Base-by-base conservation (phyloP, 64 coral and sea anemone species). In the Hydrozoanthus tunicans region DNA sequence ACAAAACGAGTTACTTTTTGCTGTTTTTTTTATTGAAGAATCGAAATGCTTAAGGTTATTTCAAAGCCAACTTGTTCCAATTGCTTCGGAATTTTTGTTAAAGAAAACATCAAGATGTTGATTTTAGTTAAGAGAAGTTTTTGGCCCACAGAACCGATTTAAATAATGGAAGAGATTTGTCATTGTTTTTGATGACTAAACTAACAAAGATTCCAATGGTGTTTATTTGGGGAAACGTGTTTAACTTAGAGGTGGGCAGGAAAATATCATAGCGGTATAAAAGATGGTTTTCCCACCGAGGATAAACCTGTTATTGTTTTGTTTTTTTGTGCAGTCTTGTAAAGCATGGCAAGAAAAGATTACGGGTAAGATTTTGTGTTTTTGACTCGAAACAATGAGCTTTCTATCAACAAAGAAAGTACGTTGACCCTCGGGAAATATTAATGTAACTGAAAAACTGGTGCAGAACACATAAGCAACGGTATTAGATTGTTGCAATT, bases 141-240 rank as follows among this genome's bases (percentile, higher is more conserved):
- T 4, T 15, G 32, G 32, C 23, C 9, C 11, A 11, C 6, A 81
- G 11, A 32, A 69, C 20, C 54, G 23, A 43, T 56, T 88, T 88
- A 73, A 88, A 88, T 75, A 74, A 88, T 88, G 55, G 54, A 88
- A 10, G 68, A 88, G 56, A 27, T 43, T 43, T 14, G 67, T 88
- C 69, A 88, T 88, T 75, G 84, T 74, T 88, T 88, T 20, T 58
- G 84, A 59, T 88, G 84, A 88, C 84, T 60, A 62, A 20, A 88
- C 24, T 75, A 58, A 17, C 7, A 88, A 58, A 32, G 60, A 88
- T 27, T 70, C 26, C 6, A 88, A 67, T 56, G 74, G 59, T 58
- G 61, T 61, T 62, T 9, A 74, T 23, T 0, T 53, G 9, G 61
- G 70, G 10, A 27, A 14, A 5, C 25, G 66, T 7, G 57, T 51